Percentiles rank a stretch among this genome's conserved stretches.
Conservation (phyloP, 2,888 invertebrate species). For the Baronia brevicornis region DNA sequence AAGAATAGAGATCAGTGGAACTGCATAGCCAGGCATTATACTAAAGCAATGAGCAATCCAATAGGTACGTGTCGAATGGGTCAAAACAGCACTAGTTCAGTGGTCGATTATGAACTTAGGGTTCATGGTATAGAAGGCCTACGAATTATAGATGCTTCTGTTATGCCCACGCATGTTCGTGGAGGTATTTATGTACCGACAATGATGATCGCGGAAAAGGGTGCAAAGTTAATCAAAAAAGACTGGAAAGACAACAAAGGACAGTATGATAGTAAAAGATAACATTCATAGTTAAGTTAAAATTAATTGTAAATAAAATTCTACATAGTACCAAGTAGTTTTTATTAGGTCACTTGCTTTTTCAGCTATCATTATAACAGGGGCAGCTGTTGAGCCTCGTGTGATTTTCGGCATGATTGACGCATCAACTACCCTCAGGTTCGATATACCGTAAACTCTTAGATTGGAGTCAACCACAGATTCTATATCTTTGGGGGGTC, state of each 20-base stretch:
- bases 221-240: constrained; percentile 53
- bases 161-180: constrained; percentile 64
- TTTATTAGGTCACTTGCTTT: constrained; percentile 68
- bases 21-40: constrained; percentile 65
- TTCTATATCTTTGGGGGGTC: constrained; percentile 46
- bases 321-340: constrained; percentile 56
- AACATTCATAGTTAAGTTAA: constrained; percentile 17
- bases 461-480: constrained; percentile 58
- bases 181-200: constrained; percentile 57
- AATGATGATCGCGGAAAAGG: constrained; percentile 69
- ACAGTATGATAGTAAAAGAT: constrained; percentile 41
- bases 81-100: constrained; percentile 51
- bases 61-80: constrained; percentile 69
- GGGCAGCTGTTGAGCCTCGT: constrained; percentile 60
- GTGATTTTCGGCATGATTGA: constrained; percentile 65
- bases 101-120: constrained; percentile 55
- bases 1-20: constrained; percentile 67
- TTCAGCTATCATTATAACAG: constrained; percentile 70
- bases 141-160: constrained; percentile 61
- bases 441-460: constrained; percentile 50
- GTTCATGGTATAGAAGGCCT: constrained; percentile 64
- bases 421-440: constrained; percentile 58
- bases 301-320: constrained; percentile 33
- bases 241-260: constrained; percentile 65
- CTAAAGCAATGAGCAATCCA: constrained; percentile 62